Evolutionary conservation across 2,888 invertebrate genomes (phyloP).

Genomic region (Machimus rusticus): DNA sequence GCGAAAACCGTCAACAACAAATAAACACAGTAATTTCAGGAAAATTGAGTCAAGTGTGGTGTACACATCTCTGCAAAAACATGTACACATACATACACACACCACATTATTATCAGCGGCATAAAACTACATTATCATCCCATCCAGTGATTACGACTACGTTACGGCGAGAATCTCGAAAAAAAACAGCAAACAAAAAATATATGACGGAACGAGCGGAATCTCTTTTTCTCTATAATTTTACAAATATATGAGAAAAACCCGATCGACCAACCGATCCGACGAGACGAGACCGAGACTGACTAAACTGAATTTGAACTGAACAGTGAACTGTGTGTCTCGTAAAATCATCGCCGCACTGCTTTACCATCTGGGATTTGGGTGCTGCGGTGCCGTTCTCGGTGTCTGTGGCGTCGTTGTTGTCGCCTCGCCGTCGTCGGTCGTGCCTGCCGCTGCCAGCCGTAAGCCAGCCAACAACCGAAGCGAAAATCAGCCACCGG

Average conservation of each 20-base stretch:
- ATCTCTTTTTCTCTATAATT: slow-evolving; percentile 37
- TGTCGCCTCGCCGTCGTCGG: neutral
- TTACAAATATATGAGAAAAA: slow-evolving; percentile 5
- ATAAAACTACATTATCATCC: neutral
- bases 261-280: slow-evolving; percentile 18
- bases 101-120: neutral
- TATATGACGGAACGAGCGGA: slow-evolving; percentile 28
- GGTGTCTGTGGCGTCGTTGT: too few species aligned
- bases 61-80: neutral
- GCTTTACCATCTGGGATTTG: neutral
- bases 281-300: slow-evolving; percentile 37
- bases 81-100: neutral
- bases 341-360: neutral
- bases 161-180: neutral
- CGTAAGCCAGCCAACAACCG: neutral
- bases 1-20: neutral
- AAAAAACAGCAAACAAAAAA: neutral
- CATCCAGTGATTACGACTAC: slow-evolving; percentile 24
- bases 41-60: slow-evolving; percentile 15
- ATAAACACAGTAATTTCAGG: neutral
- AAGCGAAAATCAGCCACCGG: neutral
- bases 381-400: too few species aligned
- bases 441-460: neutral
- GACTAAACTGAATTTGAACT: slow-evolving; percentile 32
- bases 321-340: slow-evolving; percentile 3